Percentiles rank a stretch among this genome's conserved stretches.
Evolutionary conservation across 2,113 vertebrate genomes (phyloP).

Genomic region (Centropristis striata): DNA sequence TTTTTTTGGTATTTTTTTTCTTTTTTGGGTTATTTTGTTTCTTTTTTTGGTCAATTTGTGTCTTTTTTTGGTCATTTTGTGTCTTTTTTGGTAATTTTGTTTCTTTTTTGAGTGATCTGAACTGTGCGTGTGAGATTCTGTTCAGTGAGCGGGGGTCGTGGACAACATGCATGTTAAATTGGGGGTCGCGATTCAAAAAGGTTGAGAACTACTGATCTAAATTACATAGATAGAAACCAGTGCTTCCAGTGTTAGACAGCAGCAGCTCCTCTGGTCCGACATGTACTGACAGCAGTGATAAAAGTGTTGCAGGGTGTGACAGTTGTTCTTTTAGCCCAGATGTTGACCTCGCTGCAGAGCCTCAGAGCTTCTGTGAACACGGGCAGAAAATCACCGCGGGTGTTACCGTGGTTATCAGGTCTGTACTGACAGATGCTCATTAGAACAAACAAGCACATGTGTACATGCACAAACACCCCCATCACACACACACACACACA

Average conservation of each 20-base stretch:
- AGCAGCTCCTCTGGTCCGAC: constrained; percentile 7
- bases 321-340: constrained; percentile 71
- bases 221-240: not conserved
- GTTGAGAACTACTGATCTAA: not conserved
- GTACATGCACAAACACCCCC: constrained; percentile 10
- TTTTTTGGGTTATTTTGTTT: too few species aligned
- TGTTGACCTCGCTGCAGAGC: constrained; percentile 78
- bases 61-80: too few species aligned
- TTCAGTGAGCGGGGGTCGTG: too few species aligned
- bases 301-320: constrained; percentile 63
- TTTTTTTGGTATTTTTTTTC: too few species aligned
- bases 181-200: too few species aligned
- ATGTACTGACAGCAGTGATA: constrained; percentile 47
- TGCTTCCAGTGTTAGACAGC: not conserved
- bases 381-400: constrained; percentile 72
- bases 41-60: too few species aligned
- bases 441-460: constrained; percentile 71
- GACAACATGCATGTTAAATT: too few species aligned
- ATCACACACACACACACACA: constrained; percentile 22
- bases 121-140: too few species aligned
- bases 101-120: too few species aligned
- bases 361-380: constrained; percentile 56
- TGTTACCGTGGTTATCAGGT: constrained; percentile 71
- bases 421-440: constrained; percentile 82
- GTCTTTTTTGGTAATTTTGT: too few species aligned